A percentile compares a stretch with the other conserved stretches of the same genome.
Evolutionary conservation across 2,888 invertebrate species (phyloP).

Genomic region (Torymus tubicola): DNA sequence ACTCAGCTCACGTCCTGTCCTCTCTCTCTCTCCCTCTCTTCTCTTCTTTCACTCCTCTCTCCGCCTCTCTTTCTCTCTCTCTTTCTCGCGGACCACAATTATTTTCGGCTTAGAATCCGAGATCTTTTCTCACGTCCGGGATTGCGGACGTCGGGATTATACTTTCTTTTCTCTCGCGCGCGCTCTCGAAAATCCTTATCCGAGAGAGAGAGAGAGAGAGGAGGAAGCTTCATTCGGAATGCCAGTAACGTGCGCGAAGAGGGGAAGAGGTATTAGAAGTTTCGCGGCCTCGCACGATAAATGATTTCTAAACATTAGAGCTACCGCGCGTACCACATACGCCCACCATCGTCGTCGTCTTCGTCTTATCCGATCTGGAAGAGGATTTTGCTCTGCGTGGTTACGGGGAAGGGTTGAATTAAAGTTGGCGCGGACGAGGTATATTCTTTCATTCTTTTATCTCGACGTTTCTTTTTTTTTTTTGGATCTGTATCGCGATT

Average conservation of each 20-base stretch:
- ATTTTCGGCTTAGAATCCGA: constrained; percentile 69
- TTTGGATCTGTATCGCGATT: too few species aligned
- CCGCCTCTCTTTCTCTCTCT: neutral
- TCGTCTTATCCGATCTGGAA: too few species aligned
- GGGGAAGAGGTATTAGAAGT: constrained; percentile 30
- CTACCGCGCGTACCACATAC: neutral
- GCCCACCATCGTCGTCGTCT: neutral
- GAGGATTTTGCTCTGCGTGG: too few species aligned
- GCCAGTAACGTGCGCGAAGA: constrained; percentile 6
- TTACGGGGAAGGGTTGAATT: too few species aligned
- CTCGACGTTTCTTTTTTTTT: too few species aligned
- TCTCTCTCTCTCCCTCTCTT: constrained; percentile 17
- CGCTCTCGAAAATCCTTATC: too few species aligned
- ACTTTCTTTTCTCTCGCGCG: constrained; percentile 49
- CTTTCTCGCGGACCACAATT: constrained; percentile 64
- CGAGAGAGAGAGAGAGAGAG: too few species aligned
- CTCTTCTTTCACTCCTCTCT: constrained; percentile 35
- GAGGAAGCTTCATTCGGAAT: constrained; percentile 21
- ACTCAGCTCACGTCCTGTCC: constrained; percentile 68
- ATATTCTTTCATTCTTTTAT: too few species aligned
- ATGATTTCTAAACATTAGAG: constrained; percentile 49
- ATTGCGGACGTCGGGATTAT: constrained; percentile 45
- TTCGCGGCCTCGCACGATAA: constrained; percentile 35
- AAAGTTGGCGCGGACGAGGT: too few species aligned
- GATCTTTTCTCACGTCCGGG: constrained; percentile 58